These are phyloP conservation scores for Solenodon paradoxus DNA, from an alignment of 2,113 vertebrate species.

Conservation along the genomic window DNA sequence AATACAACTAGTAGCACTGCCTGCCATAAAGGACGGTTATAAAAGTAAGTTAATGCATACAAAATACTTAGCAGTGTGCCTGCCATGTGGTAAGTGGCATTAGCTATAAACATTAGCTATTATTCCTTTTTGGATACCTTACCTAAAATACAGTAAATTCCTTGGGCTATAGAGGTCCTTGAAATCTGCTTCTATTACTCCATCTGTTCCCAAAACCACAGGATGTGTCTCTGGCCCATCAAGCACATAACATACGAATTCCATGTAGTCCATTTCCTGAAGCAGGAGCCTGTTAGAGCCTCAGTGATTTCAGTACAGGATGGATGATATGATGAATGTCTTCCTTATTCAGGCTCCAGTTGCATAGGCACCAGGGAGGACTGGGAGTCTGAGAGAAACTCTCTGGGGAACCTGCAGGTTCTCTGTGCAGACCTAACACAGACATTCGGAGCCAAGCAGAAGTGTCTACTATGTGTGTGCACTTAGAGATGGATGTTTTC, in stretches of 20 bases:
- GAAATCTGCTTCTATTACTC: background rate
- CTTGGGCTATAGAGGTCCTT: background rate
- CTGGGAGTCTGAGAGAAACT: background rate
- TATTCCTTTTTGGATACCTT: background rate
- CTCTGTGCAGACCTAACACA: background rate
- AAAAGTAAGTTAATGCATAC: background rate
- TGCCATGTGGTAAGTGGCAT: background rate
- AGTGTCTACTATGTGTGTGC: background rate
- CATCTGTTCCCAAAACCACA: background rate
- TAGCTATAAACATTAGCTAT: background rate
- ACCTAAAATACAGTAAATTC: background rate
- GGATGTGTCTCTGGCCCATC: background rate
- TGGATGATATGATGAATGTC: background rate
- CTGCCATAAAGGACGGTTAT: background rate
- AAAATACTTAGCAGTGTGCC: background rate
- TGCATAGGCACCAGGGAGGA: background rate
- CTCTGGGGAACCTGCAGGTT: background rate
- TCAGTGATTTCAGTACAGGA: background rate
- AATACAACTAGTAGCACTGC: background rate
- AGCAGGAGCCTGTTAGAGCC: background rate
- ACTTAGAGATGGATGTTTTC: background rate
- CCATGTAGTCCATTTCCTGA: background rate
- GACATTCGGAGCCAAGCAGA: background rate
- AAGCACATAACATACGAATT: background rate
- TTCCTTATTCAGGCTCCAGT: background rate